Base-by-base conservation (phyloP, 1,140 invertebrate species). In the Aethina tumida region DNA sequence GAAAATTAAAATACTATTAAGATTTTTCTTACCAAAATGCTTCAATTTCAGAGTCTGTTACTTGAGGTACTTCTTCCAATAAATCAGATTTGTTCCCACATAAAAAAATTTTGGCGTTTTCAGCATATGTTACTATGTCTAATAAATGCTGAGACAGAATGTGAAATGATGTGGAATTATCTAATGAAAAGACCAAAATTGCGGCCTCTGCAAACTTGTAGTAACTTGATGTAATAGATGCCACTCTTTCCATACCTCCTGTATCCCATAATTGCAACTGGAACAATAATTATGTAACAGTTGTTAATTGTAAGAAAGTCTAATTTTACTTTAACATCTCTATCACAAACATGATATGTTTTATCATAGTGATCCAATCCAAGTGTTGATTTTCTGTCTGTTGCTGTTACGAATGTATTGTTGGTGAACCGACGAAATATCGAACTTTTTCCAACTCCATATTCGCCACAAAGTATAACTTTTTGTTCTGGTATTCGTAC, bases 401-500 rank as follows among this genome's bases (percentile, higher is more conserved):
- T 78, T 36, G 75, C 75, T 20, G 79, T 75, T 19, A 87, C 66
- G 65, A 92, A 94, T 10, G 81, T 81, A 63, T 95, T 83, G 50
- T 83, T 90, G 17, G 87, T 78, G 62, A 91, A 95, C 45, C 91
- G 69, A 37, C 91, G 72, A 63, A 96, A 96, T 49, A 94, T 65
- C 21, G 90, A 94, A 58, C 83, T 90, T 67, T 96, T 96, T 16
- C 92, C 91, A 5, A 94, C 91, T 29, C 90, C 90, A 68, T 88
- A 96, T 70, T 96, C 91, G 16, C 92, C 91, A 63, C 87, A 91
- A 22, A 96, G 68, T 56, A 95, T 95, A 10, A 96, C 84, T 76
- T 95, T 95, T 58, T 91, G 84, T 53, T 86, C 86, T 6, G 90
- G 87, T 46, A 83, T 74, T 68, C 80, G 81, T 41, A 84, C 72